These are phyloP conservation scores for Sylvilagus floridanus DNA, from an alignment of 2,797 vertebrate species.

Conservation along the genomic window DNA sequence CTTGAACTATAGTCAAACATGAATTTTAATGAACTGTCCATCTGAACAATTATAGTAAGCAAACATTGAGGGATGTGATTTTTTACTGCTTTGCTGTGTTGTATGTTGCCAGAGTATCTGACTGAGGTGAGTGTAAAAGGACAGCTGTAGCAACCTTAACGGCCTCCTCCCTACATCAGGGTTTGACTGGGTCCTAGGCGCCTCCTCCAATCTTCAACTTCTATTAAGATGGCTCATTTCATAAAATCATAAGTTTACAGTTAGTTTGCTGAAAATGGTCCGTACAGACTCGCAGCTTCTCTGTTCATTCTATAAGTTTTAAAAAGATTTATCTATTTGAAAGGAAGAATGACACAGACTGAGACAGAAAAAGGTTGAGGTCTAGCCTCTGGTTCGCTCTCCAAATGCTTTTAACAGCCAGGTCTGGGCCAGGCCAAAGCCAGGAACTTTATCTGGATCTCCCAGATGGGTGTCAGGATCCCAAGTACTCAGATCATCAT, in stretches of 20 bases:
- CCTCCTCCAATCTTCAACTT: background rate
- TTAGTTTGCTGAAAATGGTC: background rate
- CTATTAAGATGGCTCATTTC: conserved; percentile 4
- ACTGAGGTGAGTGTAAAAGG: background rate
- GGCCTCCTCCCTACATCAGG: background rate
- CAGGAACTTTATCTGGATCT: background rate
- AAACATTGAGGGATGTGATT: background rate
- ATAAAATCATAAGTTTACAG: conserved; percentile 48
- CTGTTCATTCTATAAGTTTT: conserved; percentile 19
- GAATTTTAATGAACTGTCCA: conserved; percentile 44
- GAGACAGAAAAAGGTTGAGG: too few relatives aligned
- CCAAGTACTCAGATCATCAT: too few relatives aligned
- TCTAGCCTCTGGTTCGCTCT: too few relatives aligned
- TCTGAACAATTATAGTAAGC: background rate
- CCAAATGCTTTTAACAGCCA: too few relatives aligned
- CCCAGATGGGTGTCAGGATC: too few relatives aligned
- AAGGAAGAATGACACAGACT: too few relatives aligned
- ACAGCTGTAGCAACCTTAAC: background rate
- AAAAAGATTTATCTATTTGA: too few relatives aligned
- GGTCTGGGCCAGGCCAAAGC: too few relatives aligned
- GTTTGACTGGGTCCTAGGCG: background rate
- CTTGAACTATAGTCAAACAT: conserved; percentile 16
- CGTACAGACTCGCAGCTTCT: background rate
- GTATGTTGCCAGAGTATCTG: background rate
- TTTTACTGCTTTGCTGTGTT: background rate